phyloP scores from a whole-genome alignment of 37 sponge, comb jelly and placozoan species.

The Ianthella basta region DNA sequence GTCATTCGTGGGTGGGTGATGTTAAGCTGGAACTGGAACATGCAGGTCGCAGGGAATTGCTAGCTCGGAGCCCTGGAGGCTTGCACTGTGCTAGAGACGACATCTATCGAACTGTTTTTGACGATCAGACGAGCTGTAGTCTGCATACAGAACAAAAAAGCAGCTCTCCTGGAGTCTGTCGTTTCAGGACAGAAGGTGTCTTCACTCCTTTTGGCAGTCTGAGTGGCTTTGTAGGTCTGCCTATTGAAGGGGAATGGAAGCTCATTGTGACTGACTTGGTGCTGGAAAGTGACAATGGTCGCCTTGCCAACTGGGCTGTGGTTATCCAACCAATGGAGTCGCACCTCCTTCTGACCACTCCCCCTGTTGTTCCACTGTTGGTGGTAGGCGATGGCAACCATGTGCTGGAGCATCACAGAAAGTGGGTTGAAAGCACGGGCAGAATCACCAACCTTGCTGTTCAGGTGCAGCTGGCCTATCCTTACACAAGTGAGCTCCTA shows the following conservation, averaged over 20 bases:
- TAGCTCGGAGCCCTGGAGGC: constrained; percentile 83
- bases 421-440: constrained; percentile 63
- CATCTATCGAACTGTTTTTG: constrained; percentile 68
- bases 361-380: constrained; percentile 77
- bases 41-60: constrained; percentile 43
- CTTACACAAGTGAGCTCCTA: constrained; percentile 43
- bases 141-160: constrained; percentile 56
- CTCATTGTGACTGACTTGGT: constrained; percentile 76
- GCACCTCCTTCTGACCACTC: constrained; percentile 57
- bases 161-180: constrained; percentile 81
- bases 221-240: constrained; percentile 50
- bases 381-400: constrained; percentile 1
- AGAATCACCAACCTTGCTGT: constrained; percentile 69
- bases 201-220: constrained; percentile 72
- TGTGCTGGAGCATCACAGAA: constrained; percentile 33
- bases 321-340: constrained; percentile 80
- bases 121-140: constrained; percentile 44
- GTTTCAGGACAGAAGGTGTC: constrained; percentile 73
- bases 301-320: constrained; percentile 74
- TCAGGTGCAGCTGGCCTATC: constrained; percentile 62
- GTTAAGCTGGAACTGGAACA: constrained; percentile 83
- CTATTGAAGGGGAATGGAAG: constrained; percentile 76
- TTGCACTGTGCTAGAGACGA: constrained; percentile 63
- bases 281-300: constrained; percentile 73
- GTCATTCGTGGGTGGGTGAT: constrained; percentile 92